Evolutionary conservation across 2,113 vertebrate genomes (phyloP).

Genomic region (Microtus pennsylvanicus): DNA sequence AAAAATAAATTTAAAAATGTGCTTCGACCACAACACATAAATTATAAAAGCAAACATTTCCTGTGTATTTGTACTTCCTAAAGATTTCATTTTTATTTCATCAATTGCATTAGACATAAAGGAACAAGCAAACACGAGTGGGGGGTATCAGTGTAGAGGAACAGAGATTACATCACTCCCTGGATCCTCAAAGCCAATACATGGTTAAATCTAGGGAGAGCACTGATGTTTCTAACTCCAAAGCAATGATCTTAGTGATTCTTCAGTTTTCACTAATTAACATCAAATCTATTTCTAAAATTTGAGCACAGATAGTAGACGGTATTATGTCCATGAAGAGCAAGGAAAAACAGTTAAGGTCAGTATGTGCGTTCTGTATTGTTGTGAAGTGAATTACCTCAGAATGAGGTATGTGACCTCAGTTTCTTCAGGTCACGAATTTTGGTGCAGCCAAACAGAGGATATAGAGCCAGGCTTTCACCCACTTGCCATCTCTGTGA

Average conservation of each 20-base stretch:
- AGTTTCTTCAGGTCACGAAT: not conserved
- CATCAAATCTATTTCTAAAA: slow-evolving; percentile 15
- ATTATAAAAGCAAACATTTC: not conserved
- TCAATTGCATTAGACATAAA: not conserved
- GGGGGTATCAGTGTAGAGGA: not conserved
- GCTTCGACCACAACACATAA: not conserved
- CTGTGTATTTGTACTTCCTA: not conserved
- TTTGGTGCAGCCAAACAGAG: not conserved
- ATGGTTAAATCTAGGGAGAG: slow-evolving; percentile 28
- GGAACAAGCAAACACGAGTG: not conserved
- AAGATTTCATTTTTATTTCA: slow-evolving; percentile 39
- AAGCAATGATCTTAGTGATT: slow-evolving; percentile 1
- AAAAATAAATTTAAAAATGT: not conserved
- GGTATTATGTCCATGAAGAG: not conserved
- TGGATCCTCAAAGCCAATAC: not conserved
- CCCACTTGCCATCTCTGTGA: not conserved
- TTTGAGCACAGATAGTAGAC: not conserved
- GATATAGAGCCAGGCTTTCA: not conserved
- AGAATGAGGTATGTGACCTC: not conserved
- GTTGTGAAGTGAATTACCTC: not conserved
- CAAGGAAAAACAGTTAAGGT: not conserved
- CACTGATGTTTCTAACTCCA: slow-evolving; percentile 33
- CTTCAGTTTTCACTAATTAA: slow-evolving; percentile 5
- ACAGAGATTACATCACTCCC: not conserved
- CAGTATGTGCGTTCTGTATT: not conserved